These are phyloP conservation scores for Melopsittacus undulatus DNA, from an alignment of 2,797 vertebrate genomes.

Conservation along the genomic window DNA sequence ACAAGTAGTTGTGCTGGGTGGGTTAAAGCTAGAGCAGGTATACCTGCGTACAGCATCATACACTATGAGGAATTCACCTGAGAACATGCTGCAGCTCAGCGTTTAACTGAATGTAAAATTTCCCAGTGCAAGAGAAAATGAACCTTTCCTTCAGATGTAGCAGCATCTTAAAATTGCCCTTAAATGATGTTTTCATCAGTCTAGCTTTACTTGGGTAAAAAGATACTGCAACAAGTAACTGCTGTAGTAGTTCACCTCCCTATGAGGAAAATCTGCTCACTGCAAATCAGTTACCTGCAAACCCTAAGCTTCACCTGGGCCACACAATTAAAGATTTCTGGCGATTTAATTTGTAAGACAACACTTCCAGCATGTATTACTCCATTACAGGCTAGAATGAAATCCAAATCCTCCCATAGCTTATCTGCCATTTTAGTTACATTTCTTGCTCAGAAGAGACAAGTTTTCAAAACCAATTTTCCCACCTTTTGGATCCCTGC, in stretches of 20 bases:
- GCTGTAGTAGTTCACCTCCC: not conserved
- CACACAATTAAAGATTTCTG: not conserved
- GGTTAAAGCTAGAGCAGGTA: not conserved
- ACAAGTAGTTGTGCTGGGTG: not conserved
- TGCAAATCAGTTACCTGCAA: slow-evolving; percentile 1
- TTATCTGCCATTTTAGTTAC: not conserved
- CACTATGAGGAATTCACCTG: not conserved
- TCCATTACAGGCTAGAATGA: not conserved
- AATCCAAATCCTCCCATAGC: slow-evolving; percentile 19
- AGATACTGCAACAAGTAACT: not conserved
- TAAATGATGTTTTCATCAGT: not conserved
- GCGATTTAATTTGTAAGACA: slow-evolving; percentile 36
- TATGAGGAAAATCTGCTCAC: not conserved
- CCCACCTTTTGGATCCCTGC: not conserved
- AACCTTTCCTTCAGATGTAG: not conserved
- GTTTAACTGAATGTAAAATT: not conserved
- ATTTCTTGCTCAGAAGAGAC: not conserved
- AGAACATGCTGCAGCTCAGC: not conserved
- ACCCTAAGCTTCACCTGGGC: not conserved
- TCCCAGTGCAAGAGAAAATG: not conserved
- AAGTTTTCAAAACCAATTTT: not conserved
- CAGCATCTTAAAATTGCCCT: not conserved
- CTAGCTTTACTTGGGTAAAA: not conserved
- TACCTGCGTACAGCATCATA: not conserved
- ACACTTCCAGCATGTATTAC: slow-evolving; percentile 2